Evolutionary conservation across 2,888 invertebrate species (phyloP).

Genomic region (Cryptosula pallasiana): DNA sequence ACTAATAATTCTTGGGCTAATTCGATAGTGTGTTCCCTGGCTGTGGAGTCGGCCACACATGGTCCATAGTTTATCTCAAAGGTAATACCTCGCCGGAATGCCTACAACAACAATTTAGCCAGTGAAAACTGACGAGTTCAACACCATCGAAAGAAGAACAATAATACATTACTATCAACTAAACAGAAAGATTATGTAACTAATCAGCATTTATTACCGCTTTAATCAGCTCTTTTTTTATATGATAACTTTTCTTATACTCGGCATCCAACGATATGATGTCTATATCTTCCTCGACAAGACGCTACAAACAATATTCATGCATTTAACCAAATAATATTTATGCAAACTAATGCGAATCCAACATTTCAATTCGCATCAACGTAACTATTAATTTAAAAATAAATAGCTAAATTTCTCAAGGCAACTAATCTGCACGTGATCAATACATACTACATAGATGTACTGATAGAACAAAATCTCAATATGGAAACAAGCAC

Average conservation of each 20-base stretch:
- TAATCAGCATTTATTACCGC: background rate
- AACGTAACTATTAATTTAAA: too few species aligned
- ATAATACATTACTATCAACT: background rate
- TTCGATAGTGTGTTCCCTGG: background rate
- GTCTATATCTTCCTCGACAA: slow-evolving; percentile 12
- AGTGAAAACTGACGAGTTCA: too few species aligned
- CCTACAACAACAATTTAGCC: background rate
- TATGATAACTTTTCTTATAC: background rate
- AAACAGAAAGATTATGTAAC: background rate
- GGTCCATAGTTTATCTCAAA: slow-evolving; percentile 17
- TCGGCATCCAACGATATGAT: slow-evolving; percentile 7
- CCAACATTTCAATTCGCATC: too few species aligned
- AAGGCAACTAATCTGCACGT: too few species aligned
- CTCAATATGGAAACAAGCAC: too few species aligned
- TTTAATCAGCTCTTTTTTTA: slow-evolving; percentile 4
- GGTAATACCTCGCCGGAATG: background rate
- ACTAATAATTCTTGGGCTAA: background rate
- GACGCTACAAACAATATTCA: background rate
- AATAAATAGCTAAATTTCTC: too few species aligned
- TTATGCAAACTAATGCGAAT: too few species aligned
- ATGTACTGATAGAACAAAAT: too few species aligned
- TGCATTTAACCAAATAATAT: too few species aligned
- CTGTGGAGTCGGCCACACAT: background rate
- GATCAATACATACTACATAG: too few species aligned
- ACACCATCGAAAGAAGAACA: background rate